Evolutionary conservation across 2,113 vertebrate genomes (phyloP).

Genomic region (Merops nubicus): DNA sequence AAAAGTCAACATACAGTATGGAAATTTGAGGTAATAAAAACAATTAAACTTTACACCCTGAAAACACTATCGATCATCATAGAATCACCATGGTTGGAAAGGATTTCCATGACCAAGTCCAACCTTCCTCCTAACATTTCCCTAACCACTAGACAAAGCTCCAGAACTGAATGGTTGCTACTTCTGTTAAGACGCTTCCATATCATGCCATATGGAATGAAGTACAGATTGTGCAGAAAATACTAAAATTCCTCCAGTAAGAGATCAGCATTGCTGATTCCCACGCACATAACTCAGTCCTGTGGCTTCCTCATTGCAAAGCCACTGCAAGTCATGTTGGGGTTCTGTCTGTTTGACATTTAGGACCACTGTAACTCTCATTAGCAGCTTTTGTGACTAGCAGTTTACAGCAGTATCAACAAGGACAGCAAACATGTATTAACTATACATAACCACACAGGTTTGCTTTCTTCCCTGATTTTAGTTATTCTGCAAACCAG

Average conservation of each 20-base stretch:
- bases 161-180: not conserved
- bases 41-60: not conserved
- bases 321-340: not conserved
- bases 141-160: no score
- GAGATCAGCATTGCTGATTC: not conserved
- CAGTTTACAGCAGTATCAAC: not conserved
- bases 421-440: not conserved
- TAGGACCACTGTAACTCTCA: not conserved
- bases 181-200: not conserved
- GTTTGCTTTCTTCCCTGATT: not conserved
- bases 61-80: no score
- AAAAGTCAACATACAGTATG: not conserved
- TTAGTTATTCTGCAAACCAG: not conserved
- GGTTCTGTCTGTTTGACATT: not conserved
- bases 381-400: not conserved
- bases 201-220: not conserved
- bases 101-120: no score
- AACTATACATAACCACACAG: not conserved
- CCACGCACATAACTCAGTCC: not conserved
- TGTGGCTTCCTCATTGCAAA: fast-evolving
- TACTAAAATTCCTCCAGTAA: not conserved
- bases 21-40: not conserved
- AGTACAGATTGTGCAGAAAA: not conserved
- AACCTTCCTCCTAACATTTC: no score
- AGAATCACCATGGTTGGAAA: no score